Base-by-base conservation (phyloP, 2,888 invertebrate species). In the Dermolepida albohirtum region DNA sequence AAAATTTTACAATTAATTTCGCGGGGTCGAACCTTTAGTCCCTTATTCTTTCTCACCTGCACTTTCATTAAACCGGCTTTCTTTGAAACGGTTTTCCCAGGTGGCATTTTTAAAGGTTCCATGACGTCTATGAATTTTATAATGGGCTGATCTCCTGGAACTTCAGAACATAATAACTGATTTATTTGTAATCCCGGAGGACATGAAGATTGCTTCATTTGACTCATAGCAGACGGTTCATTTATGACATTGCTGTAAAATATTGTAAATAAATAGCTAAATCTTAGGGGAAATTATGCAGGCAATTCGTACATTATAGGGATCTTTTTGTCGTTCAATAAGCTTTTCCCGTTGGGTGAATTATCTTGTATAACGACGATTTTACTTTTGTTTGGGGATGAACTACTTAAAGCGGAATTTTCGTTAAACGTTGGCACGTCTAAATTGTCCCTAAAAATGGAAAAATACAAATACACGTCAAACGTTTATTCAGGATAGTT, bases 331-430 rank as follows among this genome's bases (percentile, higher is more conserved):
- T 11, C 10, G 1, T n/a, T 27, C n/a, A 43, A 22, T 10, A 29
- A 27, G 14, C 11, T 44, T 1, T 27, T 87, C 17, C 40, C 86
- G 55, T 85, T 86, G 87, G 83, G 74, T 89, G 87, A 74, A 52
- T 55, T 68, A 89, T 90, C 78, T 90, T 90, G 66, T 88, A 88
- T 94, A 52, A 95, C 91, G 5, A 91, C 86, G 73, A 95, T 95
- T 55, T 91, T 89, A 74, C 93, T 94, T 82, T 92, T 92, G 72
- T 87, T 88, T 78, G 92, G 92, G 0, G 91, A 90, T 0, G 92
- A 92, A 16, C 90, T 92, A 70, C 92, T 91, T 82, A 93, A 93
- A 72, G 89, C 87, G 69, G 85, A 85, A 76, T 87, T 86, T 0
- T 87, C 86, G n/a, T 86, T 84, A 64, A 83, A 81, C 0, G 78